Evolutionary conservation across 2,113 vertebrate genomes (phyloP).

Genomic region (Clarias magur): DNA sequence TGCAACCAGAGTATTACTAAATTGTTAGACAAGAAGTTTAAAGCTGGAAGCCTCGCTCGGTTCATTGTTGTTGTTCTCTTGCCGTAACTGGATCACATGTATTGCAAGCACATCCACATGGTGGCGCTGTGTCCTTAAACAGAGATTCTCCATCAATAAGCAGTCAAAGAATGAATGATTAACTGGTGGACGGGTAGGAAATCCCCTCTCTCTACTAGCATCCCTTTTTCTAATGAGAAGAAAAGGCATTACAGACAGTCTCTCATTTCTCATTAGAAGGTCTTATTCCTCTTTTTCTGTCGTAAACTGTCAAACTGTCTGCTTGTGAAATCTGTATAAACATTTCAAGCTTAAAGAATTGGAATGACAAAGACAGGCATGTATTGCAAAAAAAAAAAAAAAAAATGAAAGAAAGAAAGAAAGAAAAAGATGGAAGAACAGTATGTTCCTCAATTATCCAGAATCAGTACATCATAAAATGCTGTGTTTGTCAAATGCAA

Average conservation of each 20-base stretch:
- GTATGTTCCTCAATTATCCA: not conserved
- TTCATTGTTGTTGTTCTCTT: not conserved
- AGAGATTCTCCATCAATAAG: not conserved
- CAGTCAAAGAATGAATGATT: conserved; percentile 26
- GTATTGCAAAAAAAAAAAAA: not conserved
- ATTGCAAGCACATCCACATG: conserved; percentile 29
- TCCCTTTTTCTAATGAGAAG: conserved; percentile 22
- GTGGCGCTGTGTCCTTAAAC: conserved; percentile 36
- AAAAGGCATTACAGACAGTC: conserved; percentile 11
- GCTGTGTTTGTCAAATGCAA: conserved; percentile 28
- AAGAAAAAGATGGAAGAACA: not conserved
- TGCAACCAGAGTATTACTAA: not conserved
- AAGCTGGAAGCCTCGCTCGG: too few species aligned
- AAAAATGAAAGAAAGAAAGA: not conserved
- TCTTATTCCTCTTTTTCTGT: not conserved
- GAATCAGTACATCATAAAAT: not conserved
- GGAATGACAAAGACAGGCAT: not conserved
- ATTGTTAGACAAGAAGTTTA: not conserved
- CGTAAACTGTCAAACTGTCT: not conserved
- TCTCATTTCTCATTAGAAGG: conserved; percentile 6
- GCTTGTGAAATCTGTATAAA: conserved; percentile 2
- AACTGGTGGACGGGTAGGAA: conserved; percentile 38
- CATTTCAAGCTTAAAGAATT: not conserved
- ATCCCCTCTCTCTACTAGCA: conserved; percentile 32
- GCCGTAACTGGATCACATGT: not conserved